Evolutionary conservation across 2,113 vertebrate species (phyloP).

Genomic region (Spermophilus dauricus): DNA sequence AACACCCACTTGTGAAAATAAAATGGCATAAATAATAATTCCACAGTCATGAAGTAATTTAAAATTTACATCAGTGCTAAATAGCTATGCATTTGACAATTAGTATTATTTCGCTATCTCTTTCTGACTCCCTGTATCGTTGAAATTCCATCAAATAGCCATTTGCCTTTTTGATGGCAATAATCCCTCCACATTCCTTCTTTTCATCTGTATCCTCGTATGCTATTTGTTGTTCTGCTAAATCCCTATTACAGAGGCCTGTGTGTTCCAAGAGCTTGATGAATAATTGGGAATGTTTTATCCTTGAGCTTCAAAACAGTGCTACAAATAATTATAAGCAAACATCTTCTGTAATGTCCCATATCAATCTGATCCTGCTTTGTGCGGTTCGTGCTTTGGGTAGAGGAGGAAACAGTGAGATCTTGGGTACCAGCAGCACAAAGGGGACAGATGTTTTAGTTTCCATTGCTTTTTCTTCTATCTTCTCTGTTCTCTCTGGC

Average conservation of each 20-base stretch:
- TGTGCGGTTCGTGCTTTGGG: conserved; percentile 84
- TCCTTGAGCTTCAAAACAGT: conserved; percentile 90
- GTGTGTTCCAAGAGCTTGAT: conserved; percentile 88
- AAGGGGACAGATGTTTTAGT: conserved; percentile 72
- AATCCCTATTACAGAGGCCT: conserved; percentile 89
- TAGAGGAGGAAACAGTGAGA: conserved; percentile 72
- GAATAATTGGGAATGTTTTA: conserved; percentile 93
- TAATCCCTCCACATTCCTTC: conserved; percentile 88
- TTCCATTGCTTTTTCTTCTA: conserved; percentile 68
- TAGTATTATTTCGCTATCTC: conserved; percentile 87
- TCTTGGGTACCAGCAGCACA: conserved; percentile 73
- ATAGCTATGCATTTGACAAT: conserved; percentile 87
- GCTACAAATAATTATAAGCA: conserved; percentile 92
- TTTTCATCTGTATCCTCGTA: conserved; percentile 89
- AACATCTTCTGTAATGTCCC: conserved; percentile 88
- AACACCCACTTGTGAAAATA: conserved; percentile 52
- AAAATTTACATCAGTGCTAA: conserved; percentile 86
- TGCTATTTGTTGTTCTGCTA: conserved; percentile 89
- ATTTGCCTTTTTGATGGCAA: conserved; percentile 90
- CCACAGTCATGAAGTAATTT: conserved; percentile 75
- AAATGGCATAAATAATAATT: conserved; percentile 84
- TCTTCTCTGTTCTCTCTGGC: conserved; percentile 76
- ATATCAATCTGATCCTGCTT: conserved; percentile 86
- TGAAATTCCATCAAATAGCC: conserved; percentile 89
- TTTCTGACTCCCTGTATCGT: conserved; percentile 85